phyloP scores from a whole-genome alignment of 2,888 invertebrate genomes.

The Polylopha cassiicola region DNA sequence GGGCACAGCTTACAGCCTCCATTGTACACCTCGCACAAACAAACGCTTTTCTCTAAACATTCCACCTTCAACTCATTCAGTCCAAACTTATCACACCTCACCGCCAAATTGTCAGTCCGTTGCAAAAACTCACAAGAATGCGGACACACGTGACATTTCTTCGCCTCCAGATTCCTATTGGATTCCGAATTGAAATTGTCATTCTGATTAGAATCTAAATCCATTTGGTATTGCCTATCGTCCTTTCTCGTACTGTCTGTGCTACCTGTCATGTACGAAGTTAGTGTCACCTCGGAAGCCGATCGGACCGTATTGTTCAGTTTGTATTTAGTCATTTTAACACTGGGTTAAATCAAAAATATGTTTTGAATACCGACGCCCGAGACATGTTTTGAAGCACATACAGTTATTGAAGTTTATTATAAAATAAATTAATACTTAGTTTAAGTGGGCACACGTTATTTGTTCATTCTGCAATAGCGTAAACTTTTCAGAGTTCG shows the following conservation, averaged over 20 bases:
- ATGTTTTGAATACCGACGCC: constrained; percentile 54
- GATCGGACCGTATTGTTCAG: constrained; percentile 63
- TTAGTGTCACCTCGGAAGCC: constrained; percentile 64
- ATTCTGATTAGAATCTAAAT: constrained; percentile 52
- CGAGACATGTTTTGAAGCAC: constrained; percentile 52
- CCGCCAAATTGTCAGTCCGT: constrained; percentile 48
- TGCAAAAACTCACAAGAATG: constrained; percentile 51
- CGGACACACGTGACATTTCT: constrained; percentile 49
- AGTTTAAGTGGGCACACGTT: no score
- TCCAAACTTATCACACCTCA: constrained; percentile 55
- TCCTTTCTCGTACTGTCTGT: constrained; percentile 42
- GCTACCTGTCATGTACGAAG: constrained; percentile 61
- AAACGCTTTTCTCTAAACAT: constrained; percentile 53
- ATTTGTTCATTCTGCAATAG: no score
- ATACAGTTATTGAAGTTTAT: no score
- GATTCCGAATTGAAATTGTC: constrained; percentile 45
- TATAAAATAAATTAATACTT: no score
- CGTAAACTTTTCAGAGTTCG: no score
- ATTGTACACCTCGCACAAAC: constrained; percentile 66
- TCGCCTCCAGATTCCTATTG: constrained; percentile 48
- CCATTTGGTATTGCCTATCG: constrained; percentile 39
- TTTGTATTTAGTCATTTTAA: constrained; percentile 76
- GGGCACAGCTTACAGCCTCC: constrained; percentile 70
- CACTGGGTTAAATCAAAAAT: constrained; percentile 39
- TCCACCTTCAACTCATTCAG: constrained; percentile 64